Evolutionary conservation across 2,888 invertebrate species (phyloP), one percentile per base, ranked within the genome.

Genomic region (Hypercompe scribonia): DNA sequence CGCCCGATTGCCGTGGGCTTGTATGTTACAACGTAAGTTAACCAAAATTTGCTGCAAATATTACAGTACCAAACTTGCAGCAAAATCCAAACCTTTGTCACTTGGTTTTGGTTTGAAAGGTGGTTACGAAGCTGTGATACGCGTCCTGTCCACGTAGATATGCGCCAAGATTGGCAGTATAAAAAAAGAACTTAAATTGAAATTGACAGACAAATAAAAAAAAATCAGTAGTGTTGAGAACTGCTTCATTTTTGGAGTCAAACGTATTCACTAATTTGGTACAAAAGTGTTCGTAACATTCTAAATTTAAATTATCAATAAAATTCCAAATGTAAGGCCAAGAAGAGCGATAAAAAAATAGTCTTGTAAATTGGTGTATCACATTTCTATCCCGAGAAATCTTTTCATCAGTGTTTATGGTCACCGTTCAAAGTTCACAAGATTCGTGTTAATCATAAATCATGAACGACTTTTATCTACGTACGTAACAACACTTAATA

Each of bases 361-460:
- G 3, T n/a, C 50, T n/a, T 24, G n/a, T 10, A n/a, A 46, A 46
- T 18, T n/a, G 50, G n/a, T 11, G 24, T 50, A 50, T 54, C n/a
- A n/a, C n/a, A 54, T 54, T 54, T 54, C 50, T 54, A 54, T 54
- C 50, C 24, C 10, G 50, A 54, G 50, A 54, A 54, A n/a, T 54
- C 10, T 54, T 24, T 8, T n/a, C n/a, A n/a, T 54, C n/a, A 11
- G 50, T 54, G 50, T 54, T 54, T 54, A 54, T 54, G n/a, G n/a
- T 10, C 24, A 54, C n/a, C 50, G 50, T n/a, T 54, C n/a, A 54
- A 54, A 24, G 24, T 54, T 54, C 11, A 34, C 68, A 61, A 39
- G 39, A 61, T 15, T 54, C 10, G 31, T 61, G 34, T 58, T 68
- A 33, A 68, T 28, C 58, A 61, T 61, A 61, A 68, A 39, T 58